These are phyloP conservation scores for Bombus vancouverensis DNA, from an alignment of 1,140 invertebrate genomes.

Conservation along the genomic window DNA sequence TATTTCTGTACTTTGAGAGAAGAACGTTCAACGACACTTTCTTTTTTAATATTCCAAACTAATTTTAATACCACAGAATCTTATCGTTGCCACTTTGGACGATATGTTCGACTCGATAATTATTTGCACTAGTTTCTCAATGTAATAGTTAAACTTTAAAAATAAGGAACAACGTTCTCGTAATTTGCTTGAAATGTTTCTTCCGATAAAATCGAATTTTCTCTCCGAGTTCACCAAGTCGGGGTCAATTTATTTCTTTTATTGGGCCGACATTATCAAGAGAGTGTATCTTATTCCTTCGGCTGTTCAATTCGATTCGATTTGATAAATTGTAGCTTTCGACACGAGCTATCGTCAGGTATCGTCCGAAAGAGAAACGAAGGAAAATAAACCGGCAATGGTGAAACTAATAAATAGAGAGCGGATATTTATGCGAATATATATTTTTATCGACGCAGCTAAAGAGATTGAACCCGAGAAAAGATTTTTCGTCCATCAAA, in stretches of 20 bases:
- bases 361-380: not conserved
- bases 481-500: not conserved
- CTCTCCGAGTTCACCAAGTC: not conserved
- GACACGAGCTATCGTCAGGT: not conserved
- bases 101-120: no score
- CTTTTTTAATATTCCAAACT: no score
- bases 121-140: no score
- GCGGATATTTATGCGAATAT: not conserved
- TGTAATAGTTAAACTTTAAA: not conserved
- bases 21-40: not conserved
- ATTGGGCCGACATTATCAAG: not conserved
- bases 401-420: not conserved
- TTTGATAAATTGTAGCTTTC: not conserved
- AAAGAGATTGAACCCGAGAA: not conserved
- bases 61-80: not conserved
- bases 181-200: not conserved
- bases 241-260: not conserved
- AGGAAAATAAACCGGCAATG: not conserved
- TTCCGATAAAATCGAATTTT: not conserved
- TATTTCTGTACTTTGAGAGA: not conserved
- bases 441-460: not conserved
- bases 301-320: not conserved
- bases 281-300: not conserved
- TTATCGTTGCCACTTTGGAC: not conserved
- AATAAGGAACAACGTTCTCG: not conserved